Evolutionary conservation across 2,113 vertebrate species (phyloP), one percentile per base, ranked within the genome.

Genomic region (Romanogobio albipinnatus): DNA sequence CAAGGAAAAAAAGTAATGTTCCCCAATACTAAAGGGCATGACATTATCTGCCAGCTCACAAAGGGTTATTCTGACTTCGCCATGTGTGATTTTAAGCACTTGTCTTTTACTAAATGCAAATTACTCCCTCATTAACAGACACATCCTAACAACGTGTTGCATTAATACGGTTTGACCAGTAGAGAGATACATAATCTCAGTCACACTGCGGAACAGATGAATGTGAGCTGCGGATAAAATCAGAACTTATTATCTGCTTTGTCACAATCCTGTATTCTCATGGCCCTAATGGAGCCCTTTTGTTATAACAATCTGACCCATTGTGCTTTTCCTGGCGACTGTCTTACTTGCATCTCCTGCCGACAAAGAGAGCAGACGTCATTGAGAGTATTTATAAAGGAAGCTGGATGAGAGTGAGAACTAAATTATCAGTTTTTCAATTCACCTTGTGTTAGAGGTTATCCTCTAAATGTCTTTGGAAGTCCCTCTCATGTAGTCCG

Each of bases 281-380:
- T 61, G 77, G 56, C 64, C 81, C 51, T 86, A 86, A 84, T 76
- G 78, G 58, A 84, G 56, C 19, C 49, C 59, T 29, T 90, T 91
- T 90, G 84, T 91, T 89, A 89, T 73, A 76, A 47, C 33, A 62
- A 85, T 84, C 85, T 90, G 84, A 92, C 86, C 90, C 68, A 13
- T 47, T 73, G 76, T 86, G 70, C 79, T n/a, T 85, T 70, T 87
- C 33, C 2, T 64, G 86, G 76, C 33, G 47, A 81, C 76, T 33
- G 76, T 71, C 53, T 71, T 83, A 87, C 68, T 64, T 49, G 79
- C 24, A 75, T 62, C 81, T 53, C 76, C 58, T 81, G 9, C 56
- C 83, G 43, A 39, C 78, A 87, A 82, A 89, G 87, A 87, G 68
- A 76, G 53, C 47, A 80, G 77, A 74, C 80, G 9, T 24, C 86